phyloP scores from a whole-genome alignment of 2,113 vertebrate genomes.

The Bombycilla garrulus region DNA sequence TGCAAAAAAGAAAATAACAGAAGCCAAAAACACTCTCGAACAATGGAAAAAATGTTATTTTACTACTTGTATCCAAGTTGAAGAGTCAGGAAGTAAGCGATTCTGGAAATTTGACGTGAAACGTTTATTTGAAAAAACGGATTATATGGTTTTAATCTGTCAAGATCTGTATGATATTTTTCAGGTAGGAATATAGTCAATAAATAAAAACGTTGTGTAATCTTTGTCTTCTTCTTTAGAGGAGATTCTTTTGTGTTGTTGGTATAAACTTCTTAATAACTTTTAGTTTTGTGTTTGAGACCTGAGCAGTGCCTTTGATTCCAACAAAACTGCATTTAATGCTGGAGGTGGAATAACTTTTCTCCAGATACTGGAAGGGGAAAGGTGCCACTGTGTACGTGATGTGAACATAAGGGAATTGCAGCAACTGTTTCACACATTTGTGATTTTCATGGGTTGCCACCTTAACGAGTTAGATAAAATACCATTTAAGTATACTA shows the following conservation, averaged over 20 bases:
- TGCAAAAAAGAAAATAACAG: conserved; percentile 77
- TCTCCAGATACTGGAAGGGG: background rate
- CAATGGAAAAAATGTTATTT: conserved; percentile 89
- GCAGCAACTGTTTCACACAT: background rate
- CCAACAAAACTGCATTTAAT: background rate
- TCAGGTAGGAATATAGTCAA: conserved; percentile 73
- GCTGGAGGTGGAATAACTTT: background rate
- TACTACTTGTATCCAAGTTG: conserved; percentile 82
- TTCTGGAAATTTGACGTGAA: conserved; percentile 95
- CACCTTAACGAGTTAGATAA: background rate
- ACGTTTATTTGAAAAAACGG: conserved; percentile 87
- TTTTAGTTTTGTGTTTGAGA: background rate
- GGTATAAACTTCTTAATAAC: background rate
- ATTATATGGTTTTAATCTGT: conserved; percentile 88
- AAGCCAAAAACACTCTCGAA: conserved; percentile 80
- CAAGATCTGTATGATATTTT: conserved; percentile 83
- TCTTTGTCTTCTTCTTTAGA: background rate
- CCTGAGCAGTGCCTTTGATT: background rate
- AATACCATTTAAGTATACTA: background rate
- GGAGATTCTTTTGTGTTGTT: background rate
- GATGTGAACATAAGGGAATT: background rate
- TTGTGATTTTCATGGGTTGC: background rate
- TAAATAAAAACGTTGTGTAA: background rate
- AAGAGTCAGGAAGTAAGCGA: conserved; percentile 76
- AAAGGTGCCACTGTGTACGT: background rate